These are phyloP conservation scores for Orycteropus afer DNA, from an alignment of 2,113 vertebrate species.

Conservation along the genomic window DNA sequence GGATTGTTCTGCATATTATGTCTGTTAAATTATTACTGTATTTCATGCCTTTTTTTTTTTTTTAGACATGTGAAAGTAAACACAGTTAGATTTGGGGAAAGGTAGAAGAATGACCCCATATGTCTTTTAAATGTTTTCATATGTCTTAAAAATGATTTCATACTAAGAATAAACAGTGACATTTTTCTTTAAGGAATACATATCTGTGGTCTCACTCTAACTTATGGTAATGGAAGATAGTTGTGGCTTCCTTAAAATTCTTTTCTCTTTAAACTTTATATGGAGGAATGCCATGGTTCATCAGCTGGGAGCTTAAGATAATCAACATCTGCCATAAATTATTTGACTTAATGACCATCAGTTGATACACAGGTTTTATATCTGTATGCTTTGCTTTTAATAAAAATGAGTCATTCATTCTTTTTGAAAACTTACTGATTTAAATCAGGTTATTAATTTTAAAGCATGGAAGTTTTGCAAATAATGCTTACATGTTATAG, in stretches of 20 bases:
- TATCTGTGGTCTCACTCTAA: constrained; percentile 74
- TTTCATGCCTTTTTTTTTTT: constrained; percentile 76
- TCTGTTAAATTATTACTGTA: constrained; percentile 63
- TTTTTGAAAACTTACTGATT: neutral
- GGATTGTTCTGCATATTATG: constrained; percentile 72
- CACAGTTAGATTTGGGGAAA: constrained; percentile 75
- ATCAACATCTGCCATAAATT: constrained; percentile 70
- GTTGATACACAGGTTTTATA: neutral
- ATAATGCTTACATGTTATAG: neutral
- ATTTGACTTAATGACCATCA: constrained; percentile 36
- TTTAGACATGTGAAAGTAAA: constrained; percentile 76
- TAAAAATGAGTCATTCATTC: neutral
- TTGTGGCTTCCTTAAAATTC: constrained; percentile 70
- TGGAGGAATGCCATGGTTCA: constrained; percentile 68
- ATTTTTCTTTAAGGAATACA: constrained; percentile 80
- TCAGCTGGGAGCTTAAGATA: constrained; percentile 58
- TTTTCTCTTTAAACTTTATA: constrained; percentile 72
- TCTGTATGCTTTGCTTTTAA: neutral
- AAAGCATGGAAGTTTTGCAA: neutral
- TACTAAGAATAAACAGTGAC: constrained; percentile 79
- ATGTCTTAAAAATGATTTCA: constrained; percentile 81
- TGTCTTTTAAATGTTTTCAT: constrained; percentile 81
- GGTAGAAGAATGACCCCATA: constrained; percentile 70
- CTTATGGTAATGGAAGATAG: constrained; percentile 71
- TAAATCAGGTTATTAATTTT: neutral